A percentile compares a stretch with the other conserved stretches of the same genome.
phyloP scores from a whole-genome alignment of 2,113 vertebrate genomes.

The Empidonax alnorum region DNA sequence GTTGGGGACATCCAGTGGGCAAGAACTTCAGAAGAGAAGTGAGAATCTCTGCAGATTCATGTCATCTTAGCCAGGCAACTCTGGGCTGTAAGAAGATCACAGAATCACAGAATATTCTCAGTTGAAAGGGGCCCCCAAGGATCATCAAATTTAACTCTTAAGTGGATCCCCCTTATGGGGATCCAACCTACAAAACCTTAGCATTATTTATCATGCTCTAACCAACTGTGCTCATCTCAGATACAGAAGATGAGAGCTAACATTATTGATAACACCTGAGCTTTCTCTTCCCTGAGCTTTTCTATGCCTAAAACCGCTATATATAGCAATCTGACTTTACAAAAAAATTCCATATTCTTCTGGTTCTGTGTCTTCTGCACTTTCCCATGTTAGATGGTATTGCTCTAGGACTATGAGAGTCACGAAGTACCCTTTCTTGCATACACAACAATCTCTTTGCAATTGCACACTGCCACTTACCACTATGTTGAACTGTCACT shows the following conservation, averaged over 20 bases:
- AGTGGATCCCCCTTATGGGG: background rate
- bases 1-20: background rate
- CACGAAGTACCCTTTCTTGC: background rate
- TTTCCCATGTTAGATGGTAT: background rate
- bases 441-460: background rate
- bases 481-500: background rate
- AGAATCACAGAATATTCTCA: background rate
- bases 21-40: background rate
- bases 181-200: background rate
- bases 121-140: background rate
- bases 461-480: background rate
- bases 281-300: background rate
- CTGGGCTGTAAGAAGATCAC: background rate
- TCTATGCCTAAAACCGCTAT: background rate
- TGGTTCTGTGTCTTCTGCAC: background rate
- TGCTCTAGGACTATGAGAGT: background rate
- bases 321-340: background rate
- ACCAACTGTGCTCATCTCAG: background rate
- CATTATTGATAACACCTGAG: rapidly evolving
- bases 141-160: background rate
- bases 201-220: background rate
- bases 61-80: background rate
- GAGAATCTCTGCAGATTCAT: background rate
- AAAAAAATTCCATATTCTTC: background rate
- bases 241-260: background rate